Percentiles rank a stretch among this genome's conserved stretches.
These are phyloP conservation scores for Cremastinae sp. DNA, from an alignment of 2,888 invertebrate genomes.

Conservation along the genomic window DNA sequence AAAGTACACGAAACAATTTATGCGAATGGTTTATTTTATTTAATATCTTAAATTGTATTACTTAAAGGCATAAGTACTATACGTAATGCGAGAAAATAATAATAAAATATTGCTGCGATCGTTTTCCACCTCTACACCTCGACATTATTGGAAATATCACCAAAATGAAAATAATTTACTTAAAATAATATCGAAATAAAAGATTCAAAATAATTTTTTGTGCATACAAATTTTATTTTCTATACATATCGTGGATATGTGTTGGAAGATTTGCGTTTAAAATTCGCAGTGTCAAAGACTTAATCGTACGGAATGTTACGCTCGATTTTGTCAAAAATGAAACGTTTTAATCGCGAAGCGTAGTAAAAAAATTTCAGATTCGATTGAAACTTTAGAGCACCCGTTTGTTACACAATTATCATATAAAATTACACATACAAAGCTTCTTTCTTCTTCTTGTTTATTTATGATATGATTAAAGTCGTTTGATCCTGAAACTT, in stretches of 20 bases:
- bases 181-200: no score
- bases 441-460: no score
- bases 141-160: no score
- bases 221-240: no score
- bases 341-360: constrained; percentile 1
- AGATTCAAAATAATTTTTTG: no score
- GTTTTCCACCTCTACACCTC: not conserved
- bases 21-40: constrained; percentile 50
- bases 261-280: no score
- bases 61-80: constrained; percentile 31
- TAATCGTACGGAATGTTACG: constrained; percentile 37
- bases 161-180: no score
- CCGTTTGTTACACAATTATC: no score
- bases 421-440: not conserved
- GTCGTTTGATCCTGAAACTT: constrained; percentile 26
- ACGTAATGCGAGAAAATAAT: constrained; percentile 19
- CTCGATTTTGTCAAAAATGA: constrained; percentile 12
- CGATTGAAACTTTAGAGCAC: not conserved
- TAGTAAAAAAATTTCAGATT: not conserved
- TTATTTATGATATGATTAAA: constrained; percentile 12
- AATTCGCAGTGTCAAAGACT: no score
- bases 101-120: constrained; percentile 5
- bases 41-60: constrained; percentile 45
- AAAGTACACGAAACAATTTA: constrained; percentile 18
- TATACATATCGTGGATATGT: no score